Conservation (phyloP, 2,113 vertebrate species). For the Nibea albiflora region DNA sequence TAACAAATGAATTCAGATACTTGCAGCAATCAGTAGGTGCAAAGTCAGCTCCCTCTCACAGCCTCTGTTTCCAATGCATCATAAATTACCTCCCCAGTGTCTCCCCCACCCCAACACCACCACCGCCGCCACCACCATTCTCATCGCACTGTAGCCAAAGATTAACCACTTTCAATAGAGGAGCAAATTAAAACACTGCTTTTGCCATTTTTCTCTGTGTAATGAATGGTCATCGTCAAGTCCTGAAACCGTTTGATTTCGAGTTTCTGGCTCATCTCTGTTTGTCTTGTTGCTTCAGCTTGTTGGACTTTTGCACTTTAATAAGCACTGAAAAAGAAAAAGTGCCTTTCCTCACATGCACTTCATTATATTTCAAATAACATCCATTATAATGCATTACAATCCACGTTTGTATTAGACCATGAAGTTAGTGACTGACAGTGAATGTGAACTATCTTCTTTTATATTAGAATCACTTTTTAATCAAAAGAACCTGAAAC, state of each 20-base stretch:
- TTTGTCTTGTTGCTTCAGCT: slow-evolving; percentile 15
- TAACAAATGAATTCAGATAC: slow-evolving; percentile 99
- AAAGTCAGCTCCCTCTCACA: slow-evolving; percentile 93
- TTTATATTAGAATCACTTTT: background rate
- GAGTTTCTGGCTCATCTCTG: slow-evolving; percentile 26
- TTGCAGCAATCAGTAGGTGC: slow-evolving; percentile 99
- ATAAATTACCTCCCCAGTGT: slow-evolving; percentile 80
- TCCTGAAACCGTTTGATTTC: slow-evolving; percentile 54
- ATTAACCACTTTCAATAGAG: slow-evolving; percentile 74
- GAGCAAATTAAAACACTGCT: slow-evolving; percentile 78
- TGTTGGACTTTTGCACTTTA: background rate
- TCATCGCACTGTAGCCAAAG: slow-evolving; percentile 70
- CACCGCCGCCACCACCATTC: slow-evolving; percentile 1
- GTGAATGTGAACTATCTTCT: background rate
- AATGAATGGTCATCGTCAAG: slow-evolving; percentile 48
- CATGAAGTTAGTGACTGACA: background rate
- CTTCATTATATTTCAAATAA: background rate
- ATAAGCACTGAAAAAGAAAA: background rate
- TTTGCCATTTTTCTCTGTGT: slow-evolving; percentile 53
- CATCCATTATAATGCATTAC: background rate
- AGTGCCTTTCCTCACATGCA: background rate
- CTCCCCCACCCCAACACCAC: slow-evolving; percentile 12
- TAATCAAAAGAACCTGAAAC: background rate
- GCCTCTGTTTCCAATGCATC: slow-evolving; percentile 89
- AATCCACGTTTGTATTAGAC: background rate